These are phyloP conservation scores for Sparus aurata DNA, from an alignment of 2,797 vertebrate species.

Conservation along the genomic window DNA sequence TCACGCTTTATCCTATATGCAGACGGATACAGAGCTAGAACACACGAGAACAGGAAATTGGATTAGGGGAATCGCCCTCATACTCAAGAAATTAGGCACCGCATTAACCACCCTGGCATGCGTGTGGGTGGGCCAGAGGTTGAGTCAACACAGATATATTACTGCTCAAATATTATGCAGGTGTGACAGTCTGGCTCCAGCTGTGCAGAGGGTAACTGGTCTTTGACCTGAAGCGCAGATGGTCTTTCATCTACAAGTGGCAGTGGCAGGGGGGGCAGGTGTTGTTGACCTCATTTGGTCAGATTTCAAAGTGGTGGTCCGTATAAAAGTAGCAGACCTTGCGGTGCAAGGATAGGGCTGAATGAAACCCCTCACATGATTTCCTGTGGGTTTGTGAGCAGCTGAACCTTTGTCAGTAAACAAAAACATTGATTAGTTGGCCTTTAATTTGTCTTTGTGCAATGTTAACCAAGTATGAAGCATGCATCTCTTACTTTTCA, in stretches of 20 bases:
- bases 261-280: slow-evolving; percentile 31
- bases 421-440: too few relatives aligned
- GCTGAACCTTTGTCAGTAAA: too few relatives aligned
- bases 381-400: too few relatives aligned
- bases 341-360: slow-evolving; percentile 32
- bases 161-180: slow-evolving; percentile 67
- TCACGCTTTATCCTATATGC: slow-evolving; percentile 89
- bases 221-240: slow-evolving; percentile 44
- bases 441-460: too few relatives aligned
- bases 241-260: slow-evolving; percentile 29
- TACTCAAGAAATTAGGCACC: slow-evolving; percentile 19
- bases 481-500: too few relatives aligned
- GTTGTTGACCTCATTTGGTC: slow-evolving; percentile 39
- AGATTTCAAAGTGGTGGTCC: slow-evolving; percentile 49
- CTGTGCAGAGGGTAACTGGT: slow-evolving; percentile 55
- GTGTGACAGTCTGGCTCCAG: slow-evolving; percentile 39
- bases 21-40: slow-evolving; percentile 91
- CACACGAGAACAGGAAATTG: slow-evolving; percentile 51
- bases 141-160: slow-evolving; percentile 66
- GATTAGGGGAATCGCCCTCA: slow-evolving; percentile 47
- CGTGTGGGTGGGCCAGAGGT: slow-evolving; percentile 47
- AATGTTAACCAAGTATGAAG: too few relatives aligned
- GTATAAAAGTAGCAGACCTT: slow-evolving; percentile 44
- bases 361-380: slow-evolving; percentile 30
- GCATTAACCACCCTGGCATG: slow-evolving; percentile 4